Base-by-base conservation (phyloP, 2,797 vertebrate genomes). In the Sphenodon punctatus region DNA sequence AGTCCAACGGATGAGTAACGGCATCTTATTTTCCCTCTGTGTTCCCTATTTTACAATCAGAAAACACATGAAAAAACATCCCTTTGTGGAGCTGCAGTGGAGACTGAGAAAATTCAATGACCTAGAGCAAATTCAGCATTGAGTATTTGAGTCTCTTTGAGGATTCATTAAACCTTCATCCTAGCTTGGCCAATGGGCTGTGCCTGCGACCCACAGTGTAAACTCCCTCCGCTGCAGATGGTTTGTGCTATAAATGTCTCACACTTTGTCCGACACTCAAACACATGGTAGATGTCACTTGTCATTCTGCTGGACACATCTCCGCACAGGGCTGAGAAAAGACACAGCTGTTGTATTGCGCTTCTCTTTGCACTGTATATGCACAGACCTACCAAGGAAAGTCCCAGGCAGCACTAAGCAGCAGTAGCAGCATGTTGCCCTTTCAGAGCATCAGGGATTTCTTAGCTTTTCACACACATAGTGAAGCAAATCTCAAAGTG, bases 241-340 rank as follows among this genome's bases (percentile, higher is more conserved):
- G 32, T 46, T 71, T 41, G 27, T 79, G 55, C n/a, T 32, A 41
- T 34, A 38, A 5, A 46, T 36, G 38, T 63, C n/a, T 64, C 76
- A 56, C n/a, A 56, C 71, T 56, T 65, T 56, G 34, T 41, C 49
- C 79, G 39, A 79, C 64, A 60, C 23, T 25, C n/a, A 56, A 34
- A 56, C 64, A 79, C 42, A 71, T 79, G 59, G 79, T 58, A 61
- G 79, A 45, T 64, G 67, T 65, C 67, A 65, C 59, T 79, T 79
- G 60, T 56, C 64, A 71, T 79, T 71, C 41, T 55, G 20, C 34
- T 64, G 49, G 59, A 71, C 67, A 71, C 23, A 41, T 71, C 34
- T 79, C 49, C n/a, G 48, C 39, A 56, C 64, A 34, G n/a, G 22
- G n/a, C 34, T 71, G 34, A 46, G 22, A 56, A 48, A 48, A 49